A percentile compares a stretch with the other conserved stretches of the same genome.
phyloP scores from a whole-genome alignment of 2,113 vertebrate species.

The Leucosticte australis region DNA sequence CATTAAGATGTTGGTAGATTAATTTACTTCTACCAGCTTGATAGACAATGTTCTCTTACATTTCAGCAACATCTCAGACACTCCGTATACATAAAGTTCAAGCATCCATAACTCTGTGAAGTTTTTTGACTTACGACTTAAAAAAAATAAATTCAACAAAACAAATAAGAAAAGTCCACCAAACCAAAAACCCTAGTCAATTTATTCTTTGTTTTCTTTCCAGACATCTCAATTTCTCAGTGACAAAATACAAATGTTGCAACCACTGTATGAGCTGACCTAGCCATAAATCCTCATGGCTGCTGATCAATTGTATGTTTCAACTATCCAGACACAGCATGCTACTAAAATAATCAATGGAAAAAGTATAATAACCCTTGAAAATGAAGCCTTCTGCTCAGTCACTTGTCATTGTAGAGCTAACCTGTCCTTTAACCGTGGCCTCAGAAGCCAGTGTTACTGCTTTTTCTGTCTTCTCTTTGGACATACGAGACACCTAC shows the following conservation, averaged over 20 bases:
- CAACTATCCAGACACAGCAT: neutral
- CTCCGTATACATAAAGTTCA: neutral
- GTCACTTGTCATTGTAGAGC: neutral
- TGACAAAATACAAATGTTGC: slow-evolving; percentile 35
- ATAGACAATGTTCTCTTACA: neutral
- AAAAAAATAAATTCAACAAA: neutral
- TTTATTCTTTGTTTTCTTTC: slow-evolving; percentile 23
- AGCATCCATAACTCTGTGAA: neutral
- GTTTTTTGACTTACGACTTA: neutral
- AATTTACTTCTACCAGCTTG: neutral
- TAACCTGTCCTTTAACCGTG: neutral
- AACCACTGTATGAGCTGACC: neutral
- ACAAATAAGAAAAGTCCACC: neutral
- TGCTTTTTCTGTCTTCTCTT: neutral
- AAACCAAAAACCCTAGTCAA: neutral
- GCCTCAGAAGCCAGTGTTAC: neutral
- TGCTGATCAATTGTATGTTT: slow-evolving; percentile 29
- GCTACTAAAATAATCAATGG: slow-evolving; percentile 32
- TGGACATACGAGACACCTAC: fast-evolving
- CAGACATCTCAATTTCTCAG: slow-evolving; percentile 37
- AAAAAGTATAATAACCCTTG: slow-evolving; percentile 9
- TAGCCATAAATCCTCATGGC: slow-evolving; percentile 28
- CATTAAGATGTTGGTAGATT: neutral
- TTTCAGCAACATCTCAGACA: neutral
- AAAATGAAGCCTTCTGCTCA: neutral